These are phyloP conservation scores for Napeogenes sylphis DNA, from an alignment of 2,888 invertebrate genomes.

Conservation along the genomic window DNA sequence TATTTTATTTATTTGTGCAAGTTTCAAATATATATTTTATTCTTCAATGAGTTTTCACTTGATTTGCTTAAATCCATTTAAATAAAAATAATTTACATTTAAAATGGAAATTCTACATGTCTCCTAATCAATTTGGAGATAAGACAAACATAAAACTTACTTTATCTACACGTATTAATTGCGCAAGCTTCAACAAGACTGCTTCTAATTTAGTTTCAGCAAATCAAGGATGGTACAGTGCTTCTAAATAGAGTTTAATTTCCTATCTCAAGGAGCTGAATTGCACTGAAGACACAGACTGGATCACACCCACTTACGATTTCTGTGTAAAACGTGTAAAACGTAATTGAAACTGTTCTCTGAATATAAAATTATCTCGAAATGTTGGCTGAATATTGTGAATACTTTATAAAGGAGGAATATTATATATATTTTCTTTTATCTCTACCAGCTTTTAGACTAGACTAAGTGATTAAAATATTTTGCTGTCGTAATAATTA, in stretches of 20 bases:
- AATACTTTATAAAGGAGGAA: not conserved
- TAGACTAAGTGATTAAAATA: too few relatives aligned
- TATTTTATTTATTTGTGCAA: too few relatives aligned
- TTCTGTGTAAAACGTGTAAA: slow-evolving; percentile 20
- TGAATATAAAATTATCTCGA: slow-evolving; percentile 20
- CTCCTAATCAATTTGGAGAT: too few relatives aligned
- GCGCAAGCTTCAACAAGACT: slow-evolving; percentile 8
- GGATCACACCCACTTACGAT: slow-evolving; percentile 17
- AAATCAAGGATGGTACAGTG: slow-evolving; percentile 20
- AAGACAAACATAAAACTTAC: not conserved
- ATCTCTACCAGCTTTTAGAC: too few relatives aligned
- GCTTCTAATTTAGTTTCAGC: slow-evolving; percentile 20
- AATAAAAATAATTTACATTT: too few relatives aligned
- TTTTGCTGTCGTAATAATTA: too few relatives aligned
- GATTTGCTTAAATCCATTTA: too few relatives aligned
- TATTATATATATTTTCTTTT: not conserved
- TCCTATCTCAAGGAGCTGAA: slow-evolving; percentile 18
- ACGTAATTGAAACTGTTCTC: slow-evolving; percentile 26
- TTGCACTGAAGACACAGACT: slow-evolving; percentile 12
- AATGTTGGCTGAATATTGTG: slow-evolving; percentile 13
- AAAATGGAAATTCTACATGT: too few relatives aligned
- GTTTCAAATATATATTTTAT: too few relatives aligned
- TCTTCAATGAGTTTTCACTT: too few relatives aligned
- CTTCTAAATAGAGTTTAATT: slow-evolving; percentile 23
- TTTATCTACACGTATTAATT: slow-evolving; percentile 3